A percentile compares a stretch with the other conserved stretches of the same genome.
Conservation (phyloP, 2,113 vertebrate species). For the Odocoileus hemionus region DNA sequence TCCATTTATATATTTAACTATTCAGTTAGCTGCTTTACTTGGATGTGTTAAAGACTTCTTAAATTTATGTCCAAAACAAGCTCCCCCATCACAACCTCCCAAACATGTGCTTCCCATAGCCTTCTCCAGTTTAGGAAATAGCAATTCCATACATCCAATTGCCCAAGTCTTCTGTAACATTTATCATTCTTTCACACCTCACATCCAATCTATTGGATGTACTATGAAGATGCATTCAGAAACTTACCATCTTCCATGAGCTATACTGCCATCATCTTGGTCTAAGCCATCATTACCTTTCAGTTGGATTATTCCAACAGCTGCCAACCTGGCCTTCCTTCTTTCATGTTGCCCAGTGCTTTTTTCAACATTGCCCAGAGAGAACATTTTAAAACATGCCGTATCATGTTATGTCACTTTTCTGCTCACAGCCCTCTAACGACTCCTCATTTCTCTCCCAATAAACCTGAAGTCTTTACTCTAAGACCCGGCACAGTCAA, state of each 20-base stretch:
- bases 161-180: neutral
- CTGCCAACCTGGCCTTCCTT: neutral
- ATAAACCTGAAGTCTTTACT: neutral
- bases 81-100: neutral
- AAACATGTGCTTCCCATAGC: neutral
- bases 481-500: neutral
- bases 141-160: neutral
- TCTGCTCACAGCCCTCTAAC: neutral
- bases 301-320: neutral
- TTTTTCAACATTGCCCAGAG: neutral
- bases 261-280: neutral
- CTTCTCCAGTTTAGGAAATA: neutral
- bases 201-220: no score
- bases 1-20: neutral
- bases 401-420: neutral
- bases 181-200: neutral
- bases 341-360: neutral
- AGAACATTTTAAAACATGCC: neutral
- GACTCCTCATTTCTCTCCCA: neutral
- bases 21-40: neutral
- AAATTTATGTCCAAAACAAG: neutral
- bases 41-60: neutral
- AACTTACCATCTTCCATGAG: neutral
- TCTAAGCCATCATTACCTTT: neutral
- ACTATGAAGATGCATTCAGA: neutral